These are phyloP conservation scores for Passer domesticus DNA, from an alignment of 2,113 vertebrate genomes.

Conservation along the genomic window DNA sequence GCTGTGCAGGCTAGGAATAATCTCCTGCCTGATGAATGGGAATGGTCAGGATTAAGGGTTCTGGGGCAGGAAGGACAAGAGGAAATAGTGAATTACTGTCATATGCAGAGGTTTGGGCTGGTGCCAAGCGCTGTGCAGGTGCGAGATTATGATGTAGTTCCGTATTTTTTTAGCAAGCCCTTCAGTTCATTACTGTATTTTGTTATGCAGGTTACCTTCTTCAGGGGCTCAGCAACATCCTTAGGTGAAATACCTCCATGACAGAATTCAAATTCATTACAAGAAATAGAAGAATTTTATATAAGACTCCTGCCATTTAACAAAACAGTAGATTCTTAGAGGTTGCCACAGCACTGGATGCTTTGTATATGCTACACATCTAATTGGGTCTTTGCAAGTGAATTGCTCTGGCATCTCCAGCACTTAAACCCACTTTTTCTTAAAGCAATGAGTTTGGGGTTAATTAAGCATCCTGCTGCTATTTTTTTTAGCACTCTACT, in stretches of 20 bases:
- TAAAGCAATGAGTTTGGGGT: neutral
- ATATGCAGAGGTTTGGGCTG: conserved; percentile 25
- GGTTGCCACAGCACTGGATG: neutral
- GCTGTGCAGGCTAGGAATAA: neutral
- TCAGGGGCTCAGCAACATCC: neutral
- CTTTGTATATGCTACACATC: neutral
- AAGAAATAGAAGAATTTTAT: neutral
- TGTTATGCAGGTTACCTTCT: neutral
- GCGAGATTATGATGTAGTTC: neutral
- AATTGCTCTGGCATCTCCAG: neutral
- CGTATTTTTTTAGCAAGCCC: neutral
- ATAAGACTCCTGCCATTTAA: neutral
- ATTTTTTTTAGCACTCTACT: neutral
- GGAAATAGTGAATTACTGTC: conserved; percentile 55
- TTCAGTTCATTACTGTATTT: neutral
- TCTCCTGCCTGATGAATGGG: neutral
- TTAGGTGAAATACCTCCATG: neutral
- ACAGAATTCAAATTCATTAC: neutral
- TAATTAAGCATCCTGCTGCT: neutral
- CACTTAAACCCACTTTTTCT: neutral
- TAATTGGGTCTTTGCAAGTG: neutral
- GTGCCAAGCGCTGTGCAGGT: conserved; percentile 8
- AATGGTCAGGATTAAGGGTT: conserved; percentile 76
- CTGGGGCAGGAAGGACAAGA: conserved; percentile 68
- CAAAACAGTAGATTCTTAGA: neutral